These are phyloP conservation scores for Drosophila nigrodunni DNA, from an alignment of 1,140 invertebrate species.

Conservation along the genomic window DNA sequence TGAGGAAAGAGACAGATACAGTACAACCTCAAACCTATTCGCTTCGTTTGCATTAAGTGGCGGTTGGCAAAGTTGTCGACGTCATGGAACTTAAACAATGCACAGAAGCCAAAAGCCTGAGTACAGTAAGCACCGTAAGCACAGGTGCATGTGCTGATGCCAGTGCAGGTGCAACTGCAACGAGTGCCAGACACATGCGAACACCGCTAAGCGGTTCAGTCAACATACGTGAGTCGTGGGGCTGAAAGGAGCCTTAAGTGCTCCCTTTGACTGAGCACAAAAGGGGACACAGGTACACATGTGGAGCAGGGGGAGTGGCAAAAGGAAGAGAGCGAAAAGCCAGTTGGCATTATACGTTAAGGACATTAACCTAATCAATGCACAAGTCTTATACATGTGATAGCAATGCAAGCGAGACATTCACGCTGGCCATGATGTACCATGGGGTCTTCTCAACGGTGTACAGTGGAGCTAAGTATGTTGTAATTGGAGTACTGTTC, in stretches of 20 bases:
- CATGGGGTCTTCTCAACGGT: background rate
- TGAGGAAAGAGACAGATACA: background rate
- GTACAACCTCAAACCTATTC: background rate
- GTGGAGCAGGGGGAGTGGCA: background rate
- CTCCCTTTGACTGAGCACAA: conserved; percentile 26
- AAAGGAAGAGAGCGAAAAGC: conserved; percentile 2
- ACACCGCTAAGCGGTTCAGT: conserved; percentile 5
- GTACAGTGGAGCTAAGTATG: background rate
- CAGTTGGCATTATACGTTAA: conserved; percentile 71
- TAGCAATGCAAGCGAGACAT: background rate
- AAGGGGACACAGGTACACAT: background rate
- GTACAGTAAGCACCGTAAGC: background rate
- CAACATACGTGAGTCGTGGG: background rate
- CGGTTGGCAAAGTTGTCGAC: conserved; percentile 78
- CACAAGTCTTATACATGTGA: conserved; percentile 13
- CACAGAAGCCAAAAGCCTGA: conserved; percentile 34
- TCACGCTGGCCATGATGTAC: background rate
- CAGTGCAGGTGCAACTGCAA: conserved; percentile 1
- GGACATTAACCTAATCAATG: conserved; percentile 80
- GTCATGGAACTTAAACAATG: conserved; percentile 77
- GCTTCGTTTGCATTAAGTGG: conserved; percentile 73
- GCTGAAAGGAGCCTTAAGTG: conserved; percentile 12
- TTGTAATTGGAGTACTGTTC: background rate
- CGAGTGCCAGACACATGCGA: background rate
- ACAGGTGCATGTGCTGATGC: background rate